A percentile compares a stretch with the other conserved stretches of the same genome.
These are phyloP conservation scores for Anastrepha ludens DNA, from an alignment of 1,140 invertebrate species.

Conservation along the genomic window DNA sequence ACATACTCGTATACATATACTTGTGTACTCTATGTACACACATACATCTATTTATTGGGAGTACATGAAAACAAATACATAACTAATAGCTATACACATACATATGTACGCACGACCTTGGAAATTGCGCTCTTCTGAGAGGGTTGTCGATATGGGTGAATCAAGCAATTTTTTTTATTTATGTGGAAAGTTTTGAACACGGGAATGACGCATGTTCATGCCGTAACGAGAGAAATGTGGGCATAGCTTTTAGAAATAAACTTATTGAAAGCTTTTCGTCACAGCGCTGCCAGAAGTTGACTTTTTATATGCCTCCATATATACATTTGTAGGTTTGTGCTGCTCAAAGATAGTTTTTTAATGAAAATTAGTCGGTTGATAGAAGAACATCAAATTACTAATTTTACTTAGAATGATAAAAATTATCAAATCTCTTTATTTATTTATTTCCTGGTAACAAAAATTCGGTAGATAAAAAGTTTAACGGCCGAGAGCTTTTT, in stretches of 20 bases:
- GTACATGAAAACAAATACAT: background rate
- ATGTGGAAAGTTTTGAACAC: conserved; percentile 12
- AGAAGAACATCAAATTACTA: too few species aligned
- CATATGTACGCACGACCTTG: conserved; percentile 3
- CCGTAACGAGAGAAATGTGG: background rate
- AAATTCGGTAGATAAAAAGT: too few species aligned
- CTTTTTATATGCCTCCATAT: background rate
- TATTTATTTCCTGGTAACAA: too few species aligned
- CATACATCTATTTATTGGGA: background rate
- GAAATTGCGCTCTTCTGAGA: background rate
- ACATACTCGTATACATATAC: background rate
- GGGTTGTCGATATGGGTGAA: background rate
- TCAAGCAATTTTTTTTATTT: conserved; percentile 10
- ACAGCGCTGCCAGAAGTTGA: background rate
- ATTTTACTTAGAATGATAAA: too few species aligned
- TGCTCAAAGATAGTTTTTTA: too few species aligned
- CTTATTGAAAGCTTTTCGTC: background rate
- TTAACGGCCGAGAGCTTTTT: too few species aligned
- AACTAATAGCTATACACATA: background rate
- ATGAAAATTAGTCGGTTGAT: too few species aligned
- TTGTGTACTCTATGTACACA: background rate
- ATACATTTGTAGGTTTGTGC: background rate
- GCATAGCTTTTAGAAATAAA: background rate
- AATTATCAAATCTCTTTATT: too few species aligned
- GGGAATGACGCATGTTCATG: conserved; percentile 19